These are phyloP conservation scores for Chlorospingus flavigularis DNA, from an alignment of 2,797 vertebrate genomes.

Conservation along the genomic window DNA sequence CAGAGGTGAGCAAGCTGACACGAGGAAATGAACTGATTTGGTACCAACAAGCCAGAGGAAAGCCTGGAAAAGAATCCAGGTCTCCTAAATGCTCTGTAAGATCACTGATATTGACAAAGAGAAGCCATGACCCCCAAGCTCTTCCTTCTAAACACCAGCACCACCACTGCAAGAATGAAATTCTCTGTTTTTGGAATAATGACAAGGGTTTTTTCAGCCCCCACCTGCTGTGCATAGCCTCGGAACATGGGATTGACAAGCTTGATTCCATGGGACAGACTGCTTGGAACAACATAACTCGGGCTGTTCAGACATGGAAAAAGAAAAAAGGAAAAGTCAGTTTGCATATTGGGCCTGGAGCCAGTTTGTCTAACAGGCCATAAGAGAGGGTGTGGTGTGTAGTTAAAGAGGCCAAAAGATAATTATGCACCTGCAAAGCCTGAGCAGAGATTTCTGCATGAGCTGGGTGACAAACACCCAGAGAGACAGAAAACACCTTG, in stretches of 20 bases:
- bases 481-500: not conserved
- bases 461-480: not conserved
- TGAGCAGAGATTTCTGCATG: not conserved
- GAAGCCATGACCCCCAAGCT: not conserved
- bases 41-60: not conserved
- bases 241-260: constrained; percentile 98
- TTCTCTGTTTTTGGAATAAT: not conserved
- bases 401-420: not conserved
- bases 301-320: constrained; percentile 75
- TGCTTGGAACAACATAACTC: constrained; percentile 96
- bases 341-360: not conserved
- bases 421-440: not conserved
- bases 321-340: not conserved
- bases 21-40: not conserved
- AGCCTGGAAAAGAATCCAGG: not conserved
- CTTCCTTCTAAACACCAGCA: not conserved
- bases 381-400: not conserved
- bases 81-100: not conserved
- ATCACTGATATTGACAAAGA: not conserved
- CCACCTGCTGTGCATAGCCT: constrained; percentile 96
- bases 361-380: not conserved
- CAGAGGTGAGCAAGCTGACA: not conserved
- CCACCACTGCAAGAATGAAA: not conserved
- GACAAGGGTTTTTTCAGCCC: not conserved
- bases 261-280: constrained; percentile 95